Base-by-base conservation (phyloP, 2,113 vertebrate species). In the Sardina pilchardus region DNA sequence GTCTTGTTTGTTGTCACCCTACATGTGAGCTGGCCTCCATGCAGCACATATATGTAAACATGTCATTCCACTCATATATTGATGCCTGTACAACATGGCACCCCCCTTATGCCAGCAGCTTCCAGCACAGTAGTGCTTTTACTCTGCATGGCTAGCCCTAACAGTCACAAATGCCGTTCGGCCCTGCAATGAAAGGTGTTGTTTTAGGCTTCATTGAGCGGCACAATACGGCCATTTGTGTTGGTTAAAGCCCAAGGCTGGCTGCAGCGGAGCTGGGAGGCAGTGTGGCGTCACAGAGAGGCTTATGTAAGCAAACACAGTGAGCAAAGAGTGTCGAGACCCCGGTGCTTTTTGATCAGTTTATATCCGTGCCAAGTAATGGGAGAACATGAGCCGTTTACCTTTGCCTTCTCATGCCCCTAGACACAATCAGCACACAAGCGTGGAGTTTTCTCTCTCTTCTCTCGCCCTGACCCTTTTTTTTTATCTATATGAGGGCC, bases 191-290 rank as follows among this genome's bases (percentile, higher is more conserved):
- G n/a, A 67, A 67, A 67, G 59, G 59, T 67, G 59, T 67, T 30
- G 59, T 67, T 67, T 67, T 67, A 67, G 59, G 59, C 59, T 67
- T 67, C 59, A 67, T 26, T 67, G 59, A 26, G 59, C 59, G 59
- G 8, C 59, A 67, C 59, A 67, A 30, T 67, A 26, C 12, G 59
- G n/a, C 59, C 59, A 67, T 67, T 67, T 67, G 26, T 30, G 26
- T 67, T 67, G n/a, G 26, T 67, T 67, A 67, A 67, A 67, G 59
- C 59, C 59, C 59, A 67, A 67, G 59, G 59, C 59, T 67, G 21
- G 59, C 59, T 67, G 59, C 59, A 67, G 59, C 6, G 26, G 26
- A 26, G n/a, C 59, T 26, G 21, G 24, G 2, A 67, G n/a, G 59
- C 59, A 67, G 21, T 67, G 59, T 30, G 6, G 6, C 21, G 10